phyloP scores from a whole-genome alignment of 2,888 invertebrate genomes.

The Apomyelois bistriatella region DNA sequence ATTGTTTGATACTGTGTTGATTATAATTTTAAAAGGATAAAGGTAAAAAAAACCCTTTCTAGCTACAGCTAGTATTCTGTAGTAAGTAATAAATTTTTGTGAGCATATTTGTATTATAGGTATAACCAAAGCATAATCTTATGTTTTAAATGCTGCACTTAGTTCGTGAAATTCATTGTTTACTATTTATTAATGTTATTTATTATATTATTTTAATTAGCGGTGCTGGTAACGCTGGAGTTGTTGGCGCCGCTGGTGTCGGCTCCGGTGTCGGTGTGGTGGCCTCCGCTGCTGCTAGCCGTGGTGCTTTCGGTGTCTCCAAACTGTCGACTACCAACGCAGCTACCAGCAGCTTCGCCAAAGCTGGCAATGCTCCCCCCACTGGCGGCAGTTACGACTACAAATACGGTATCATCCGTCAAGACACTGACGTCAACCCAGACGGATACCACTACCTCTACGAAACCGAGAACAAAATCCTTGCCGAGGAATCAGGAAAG shows the following conservation, averaged over 20 bases:
- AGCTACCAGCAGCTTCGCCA: constrained; percentile 12
- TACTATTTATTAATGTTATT: no score
- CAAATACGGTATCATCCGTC: constrained; percentile 66
- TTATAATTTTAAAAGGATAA: no score
- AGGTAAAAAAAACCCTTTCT: no score
- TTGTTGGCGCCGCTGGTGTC: constrained; percentile 1
- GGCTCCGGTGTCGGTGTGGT: constrained; percentile 13
- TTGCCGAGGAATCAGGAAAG: constrained; percentile 65
- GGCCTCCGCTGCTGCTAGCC: background rate
- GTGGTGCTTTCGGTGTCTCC: background rate
- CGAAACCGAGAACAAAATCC: constrained; percentile 73
- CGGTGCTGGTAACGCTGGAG: constrained; percentile 8
- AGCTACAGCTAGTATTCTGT: no score
- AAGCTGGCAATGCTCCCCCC: background rate
- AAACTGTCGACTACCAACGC: background rate
- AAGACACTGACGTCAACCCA: constrained; percentile 50
- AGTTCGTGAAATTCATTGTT: background rate
- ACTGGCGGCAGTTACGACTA: constrained; percentile 47
- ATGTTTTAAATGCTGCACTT: no score
- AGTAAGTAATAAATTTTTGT: no score
- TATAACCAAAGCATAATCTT: no score
- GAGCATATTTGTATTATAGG: no score
- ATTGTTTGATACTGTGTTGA: no score
- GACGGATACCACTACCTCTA: constrained; percentile 73
- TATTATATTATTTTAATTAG: no score